A percentile compares a stretch with the other conserved stretches of the same genome.
These are phyloP conservation scores for Myiozetetes cayanensis DNA, from an alignment of 2,113 vertebrate genomes.

Conservation along the genomic window DNA sequence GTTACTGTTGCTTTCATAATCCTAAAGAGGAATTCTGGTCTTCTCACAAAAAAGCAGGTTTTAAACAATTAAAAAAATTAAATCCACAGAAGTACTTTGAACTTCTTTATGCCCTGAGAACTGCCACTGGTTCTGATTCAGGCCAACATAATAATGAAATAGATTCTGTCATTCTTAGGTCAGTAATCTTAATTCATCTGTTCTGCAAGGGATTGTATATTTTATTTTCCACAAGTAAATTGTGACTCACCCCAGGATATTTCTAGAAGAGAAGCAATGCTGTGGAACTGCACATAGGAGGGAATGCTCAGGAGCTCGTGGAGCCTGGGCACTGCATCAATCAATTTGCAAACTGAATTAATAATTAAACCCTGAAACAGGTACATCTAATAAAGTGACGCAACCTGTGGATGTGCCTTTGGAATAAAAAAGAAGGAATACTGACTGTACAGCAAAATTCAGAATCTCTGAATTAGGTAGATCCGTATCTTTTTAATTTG, in stretches of 20 bases:
- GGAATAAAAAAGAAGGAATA: slow-evolving; percentile 8
- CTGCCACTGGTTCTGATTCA: neutral
- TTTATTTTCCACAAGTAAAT: neutral
- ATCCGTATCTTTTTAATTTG: slow-evolving; percentile 56
- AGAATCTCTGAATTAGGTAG: slow-evolving; percentile 46
- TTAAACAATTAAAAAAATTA: neutral
- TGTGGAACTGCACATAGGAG: neutral
- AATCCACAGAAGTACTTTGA: neutral
- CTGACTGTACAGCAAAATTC: slow-evolving; percentile 41
- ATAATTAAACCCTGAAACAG: slow-evolving; percentile 20
- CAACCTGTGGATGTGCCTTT: slow-evolving; percentile 7
- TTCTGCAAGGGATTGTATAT: neutral
- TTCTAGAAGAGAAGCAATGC: neutral
- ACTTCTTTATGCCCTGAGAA: neutral
- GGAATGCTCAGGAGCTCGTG: neutral
- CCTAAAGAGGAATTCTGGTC: neutral
- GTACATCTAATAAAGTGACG: slow-evolving; percentile 15
- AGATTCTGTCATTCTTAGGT: neutral
- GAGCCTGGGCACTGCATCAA: slow-evolving; percentile 10
- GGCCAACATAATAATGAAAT: neutral
- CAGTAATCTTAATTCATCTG: neutral
- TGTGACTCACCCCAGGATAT: neutral
- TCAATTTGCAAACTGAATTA: slow-evolving; percentile 12
- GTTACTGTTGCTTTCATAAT: neutral
- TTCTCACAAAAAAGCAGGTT: neutral